These are phyloP conservation scores for Varanus komodoensis DNA, from an alignment of 2,113 vertebrate genomes.

Conservation along the genomic window DNA sequence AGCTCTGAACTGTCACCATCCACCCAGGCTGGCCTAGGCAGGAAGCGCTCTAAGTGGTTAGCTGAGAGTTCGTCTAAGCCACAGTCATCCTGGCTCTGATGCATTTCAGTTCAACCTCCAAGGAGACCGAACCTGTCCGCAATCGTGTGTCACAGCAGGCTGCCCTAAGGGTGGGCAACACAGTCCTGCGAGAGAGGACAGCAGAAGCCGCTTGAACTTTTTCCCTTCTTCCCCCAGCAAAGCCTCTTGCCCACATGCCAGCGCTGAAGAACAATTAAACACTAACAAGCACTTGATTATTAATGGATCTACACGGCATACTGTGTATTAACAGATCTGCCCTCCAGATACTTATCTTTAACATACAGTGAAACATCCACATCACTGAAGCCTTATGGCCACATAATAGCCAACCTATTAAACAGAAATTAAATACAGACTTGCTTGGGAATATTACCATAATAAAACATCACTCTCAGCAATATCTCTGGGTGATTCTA, in stretches of 20 bases:
- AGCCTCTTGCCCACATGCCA: not conserved
- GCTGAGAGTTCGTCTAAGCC: not conserved
- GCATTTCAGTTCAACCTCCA: not conserved
- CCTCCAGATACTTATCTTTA: slow-evolving; percentile 24
- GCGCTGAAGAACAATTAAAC: not conserved
- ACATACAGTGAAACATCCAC: slow-evolving; percentile 6
- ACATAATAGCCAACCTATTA: slow-evolving; percentile 29
- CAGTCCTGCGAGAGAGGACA: not conserved
- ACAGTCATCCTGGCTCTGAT: no score
- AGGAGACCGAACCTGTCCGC: not conserved
- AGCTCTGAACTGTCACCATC: not conserved
- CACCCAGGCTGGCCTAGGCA: not conserved
- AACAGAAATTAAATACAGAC: slow-evolving; percentile 16
- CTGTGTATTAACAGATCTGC: not conserved
- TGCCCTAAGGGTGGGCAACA: not conserved
- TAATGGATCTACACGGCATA: not conserved
- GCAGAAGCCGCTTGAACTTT: not conserved
- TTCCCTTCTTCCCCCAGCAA: not conserved
- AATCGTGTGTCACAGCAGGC: not conserved
- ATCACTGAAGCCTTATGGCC: slow-evolving; percentile 16
- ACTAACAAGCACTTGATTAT: not conserved
- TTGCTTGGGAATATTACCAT: slow-evolving; percentile 17
- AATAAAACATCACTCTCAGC: slow-evolving; percentile 13
- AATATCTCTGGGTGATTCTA: not conserved
- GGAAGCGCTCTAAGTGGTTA: not conserved